Conservation (phyloP, 2,888 invertebrate species). For the Cylloceria caligata region DNA sequence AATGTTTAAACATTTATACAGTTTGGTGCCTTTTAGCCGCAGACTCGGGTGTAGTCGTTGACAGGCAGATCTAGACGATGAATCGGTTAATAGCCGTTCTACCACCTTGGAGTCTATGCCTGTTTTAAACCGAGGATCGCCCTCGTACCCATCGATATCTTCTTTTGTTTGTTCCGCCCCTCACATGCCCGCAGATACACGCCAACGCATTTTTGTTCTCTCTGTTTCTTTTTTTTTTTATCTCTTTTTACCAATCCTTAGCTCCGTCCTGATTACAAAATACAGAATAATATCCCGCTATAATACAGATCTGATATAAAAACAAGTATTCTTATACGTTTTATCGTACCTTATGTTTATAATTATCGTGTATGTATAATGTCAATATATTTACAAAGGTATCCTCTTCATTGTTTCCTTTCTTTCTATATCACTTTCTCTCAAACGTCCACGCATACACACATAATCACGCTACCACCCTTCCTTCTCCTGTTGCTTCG, state of each 20-base stretch:
- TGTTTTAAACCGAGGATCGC: conserved; percentile 28
- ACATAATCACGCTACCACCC: conserved; percentile 33
- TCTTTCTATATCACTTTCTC: conserved; percentile 68
- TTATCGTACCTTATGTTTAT: conserved; percentile 74
- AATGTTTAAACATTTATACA: conserved; percentile 69
- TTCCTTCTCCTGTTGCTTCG: conserved; percentile 10
- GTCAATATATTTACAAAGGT: conserved; percentile 82
- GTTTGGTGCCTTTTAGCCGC: conserved; percentile 48
- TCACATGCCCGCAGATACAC: conserved; percentile 43
- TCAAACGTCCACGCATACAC: conserved; percentile 30
- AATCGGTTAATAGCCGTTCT: conserved; percentile 46
- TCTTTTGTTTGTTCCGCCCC: conserved; percentile 42
- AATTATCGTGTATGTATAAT: conserved; percentile 70
- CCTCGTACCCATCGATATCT: conserved; percentile 53
- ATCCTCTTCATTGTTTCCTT: conserved; percentile 68
- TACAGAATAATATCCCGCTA: conserved; percentile 84
- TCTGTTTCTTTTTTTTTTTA: conserved; percentile 45
- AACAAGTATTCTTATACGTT: conserved; percentile 82
- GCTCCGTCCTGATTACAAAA: conserved; percentile 81
- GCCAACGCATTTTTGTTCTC: conserved; percentile 35
- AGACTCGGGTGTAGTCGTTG: conserved; percentile 53
- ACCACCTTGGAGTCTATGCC: conserved; percentile 25
- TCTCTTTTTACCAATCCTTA: conserved; percentile 72
- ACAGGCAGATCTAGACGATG: conserved; percentile 54
- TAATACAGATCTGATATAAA: conserved; percentile 84